phyloP scores from a whole-genome alignment of 2,113 vertebrate species.

The Dasypus novemcinctus region DNA sequence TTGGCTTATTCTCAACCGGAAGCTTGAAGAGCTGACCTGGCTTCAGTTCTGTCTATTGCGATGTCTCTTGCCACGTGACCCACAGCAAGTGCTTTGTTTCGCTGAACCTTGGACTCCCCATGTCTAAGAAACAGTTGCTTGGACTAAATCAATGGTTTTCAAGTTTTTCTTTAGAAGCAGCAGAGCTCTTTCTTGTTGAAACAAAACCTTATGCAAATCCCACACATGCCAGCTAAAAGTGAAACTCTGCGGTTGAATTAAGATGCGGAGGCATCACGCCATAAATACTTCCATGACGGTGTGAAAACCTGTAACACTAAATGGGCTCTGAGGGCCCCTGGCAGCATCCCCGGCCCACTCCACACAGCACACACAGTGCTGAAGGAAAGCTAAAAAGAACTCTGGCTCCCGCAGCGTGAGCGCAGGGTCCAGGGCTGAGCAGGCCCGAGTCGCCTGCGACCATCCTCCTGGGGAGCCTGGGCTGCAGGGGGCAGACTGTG shows the following conservation, averaged over 20 bases:
- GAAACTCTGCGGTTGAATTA: constrained; percentile 23
- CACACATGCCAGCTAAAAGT: background rate
- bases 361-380: background rate
- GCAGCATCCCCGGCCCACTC: background rate
- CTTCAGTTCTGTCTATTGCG: background rate
- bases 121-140: background rate
- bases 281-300: background rate
- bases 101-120: background rate
- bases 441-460: background rate
- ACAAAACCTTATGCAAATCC: background rate
- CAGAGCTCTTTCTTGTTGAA: background rate
- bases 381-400: background rate
- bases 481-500: background rate
- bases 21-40: background rate
- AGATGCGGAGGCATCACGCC: background rate
- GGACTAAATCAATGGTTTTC: background rate
- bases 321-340: background rate
- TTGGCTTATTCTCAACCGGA: background rate
- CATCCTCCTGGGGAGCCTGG: background rate
- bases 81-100: background rate
- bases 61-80: background rate
- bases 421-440: background rate
- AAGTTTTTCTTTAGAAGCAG: constrained; percentile 25
- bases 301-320: background rate
- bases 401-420: background rate